Conservation (phyloP, 2,113 vertebrate genomes). For the Menura novaehollandiae region DNA sequence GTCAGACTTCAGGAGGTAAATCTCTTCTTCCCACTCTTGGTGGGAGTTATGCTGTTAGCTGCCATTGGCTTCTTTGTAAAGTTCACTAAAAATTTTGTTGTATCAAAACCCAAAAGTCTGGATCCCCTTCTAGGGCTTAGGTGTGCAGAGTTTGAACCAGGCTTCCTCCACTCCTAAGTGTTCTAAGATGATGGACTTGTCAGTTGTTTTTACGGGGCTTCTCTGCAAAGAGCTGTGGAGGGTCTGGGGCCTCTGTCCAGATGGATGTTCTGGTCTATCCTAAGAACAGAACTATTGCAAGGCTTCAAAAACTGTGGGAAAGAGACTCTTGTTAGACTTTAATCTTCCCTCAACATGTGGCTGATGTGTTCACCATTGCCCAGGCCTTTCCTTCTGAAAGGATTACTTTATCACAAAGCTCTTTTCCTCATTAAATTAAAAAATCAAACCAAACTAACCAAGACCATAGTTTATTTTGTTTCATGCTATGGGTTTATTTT, state of each 20-base stretch:
- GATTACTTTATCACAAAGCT: conserved; percentile 31
- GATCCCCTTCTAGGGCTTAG: neutral
- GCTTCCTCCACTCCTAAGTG: neutral
- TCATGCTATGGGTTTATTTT: conserved; percentile 57
- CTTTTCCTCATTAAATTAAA: conserved; percentile 53
- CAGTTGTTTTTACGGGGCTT: neutral
- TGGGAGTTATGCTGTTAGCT: neutral
- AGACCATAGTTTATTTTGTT: conserved; percentile 58
- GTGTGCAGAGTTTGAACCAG: neutral
- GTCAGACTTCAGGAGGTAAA: neutral
- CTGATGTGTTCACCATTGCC: neutral
- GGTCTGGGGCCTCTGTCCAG: neutral
- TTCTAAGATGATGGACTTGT: neutral
- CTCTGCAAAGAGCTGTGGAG: neutral
- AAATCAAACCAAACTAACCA: conserved; percentile 55
- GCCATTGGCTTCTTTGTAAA: neutral
- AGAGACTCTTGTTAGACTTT: neutral
- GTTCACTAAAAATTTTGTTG: neutral
- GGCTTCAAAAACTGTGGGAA: conserved; percentile 27
- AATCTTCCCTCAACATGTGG: conserved; percentile 10
- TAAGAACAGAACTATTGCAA: neutral
- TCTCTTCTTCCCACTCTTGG: neutral
- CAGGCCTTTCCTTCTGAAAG: conserved; percentile 7
- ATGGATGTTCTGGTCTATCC: neutral
- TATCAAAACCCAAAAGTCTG: neutral